These are phyloP conservation scores for Clitarchus hookeri DNA, from an alignment of 2,888 invertebrate species.

Conservation along the genomic window DNA sequence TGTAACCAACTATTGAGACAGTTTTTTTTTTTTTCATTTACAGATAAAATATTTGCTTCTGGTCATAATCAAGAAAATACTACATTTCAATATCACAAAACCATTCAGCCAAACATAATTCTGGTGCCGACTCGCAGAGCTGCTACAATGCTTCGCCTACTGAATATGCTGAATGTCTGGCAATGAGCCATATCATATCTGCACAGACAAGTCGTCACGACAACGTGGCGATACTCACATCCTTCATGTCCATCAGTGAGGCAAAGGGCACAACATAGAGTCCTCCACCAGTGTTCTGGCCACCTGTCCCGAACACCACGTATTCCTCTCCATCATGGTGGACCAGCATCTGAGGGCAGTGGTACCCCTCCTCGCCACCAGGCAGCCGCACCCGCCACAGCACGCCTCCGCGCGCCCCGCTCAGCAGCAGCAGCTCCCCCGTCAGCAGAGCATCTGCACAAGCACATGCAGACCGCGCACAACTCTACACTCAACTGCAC, in stretches of 20 bases:
- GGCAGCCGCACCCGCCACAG: constrained; percentile 67
- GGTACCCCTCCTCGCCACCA: constrained; percentile 69
- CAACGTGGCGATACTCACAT: background rate
- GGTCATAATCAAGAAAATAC: too few relatives aligned
- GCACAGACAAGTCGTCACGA: too few relatives aligned
- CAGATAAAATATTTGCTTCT: too few relatives aligned
- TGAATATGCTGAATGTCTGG: too few relatives aligned
- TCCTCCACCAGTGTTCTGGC: constrained; percentile 72
- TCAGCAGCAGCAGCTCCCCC: constrained; percentile 71
- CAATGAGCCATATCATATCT: too few relatives aligned
- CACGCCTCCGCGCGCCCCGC: constrained; percentile 69
- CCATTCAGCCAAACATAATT: too few relatives aligned
- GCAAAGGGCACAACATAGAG: constrained; percentile 67
- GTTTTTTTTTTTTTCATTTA: too few relatives aligned
- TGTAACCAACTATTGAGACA: too few relatives aligned
- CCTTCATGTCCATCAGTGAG: background rate
- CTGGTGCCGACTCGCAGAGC: too few relatives aligned
- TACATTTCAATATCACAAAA: too few relatives aligned
- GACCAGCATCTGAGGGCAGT: constrained; percentile 69
- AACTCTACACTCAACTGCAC: background rate
- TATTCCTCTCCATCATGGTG: constrained; percentile 65
- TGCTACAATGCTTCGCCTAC: too few relatives aligned
- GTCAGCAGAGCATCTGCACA: constrained; percentile 50
- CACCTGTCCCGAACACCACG: constrained; percentile 74
- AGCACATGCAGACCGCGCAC: background rate